Base-by-base conservation (phyloP, 2,888 invertebrate genomes). In the Homarus gammarus region DNA sequence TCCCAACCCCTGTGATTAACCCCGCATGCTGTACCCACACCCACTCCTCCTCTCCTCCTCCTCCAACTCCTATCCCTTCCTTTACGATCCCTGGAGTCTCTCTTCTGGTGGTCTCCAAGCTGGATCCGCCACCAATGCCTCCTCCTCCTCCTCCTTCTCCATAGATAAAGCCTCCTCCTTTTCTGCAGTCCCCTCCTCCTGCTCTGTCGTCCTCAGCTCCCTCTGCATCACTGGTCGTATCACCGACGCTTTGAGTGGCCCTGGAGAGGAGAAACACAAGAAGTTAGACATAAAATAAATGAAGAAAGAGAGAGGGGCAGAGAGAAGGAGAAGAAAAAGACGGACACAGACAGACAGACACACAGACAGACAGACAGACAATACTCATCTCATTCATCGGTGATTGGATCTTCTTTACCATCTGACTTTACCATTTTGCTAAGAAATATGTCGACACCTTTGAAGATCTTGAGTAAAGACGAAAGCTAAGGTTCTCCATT, bases 1-100 rank as follows among this genome's bases (percentile, higher is more conserved):
- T 87, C 81, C 87, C 87, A 12, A n/a, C 70, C 10, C 44, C n/a
- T 49, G 6, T 49, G n/a, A 10, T 51, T 10, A 49, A 40, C 0
- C n/a, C 72, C 79, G n/a, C 10, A 10, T 72, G 44, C 77, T 31
- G 15, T 51, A 15, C 51, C 2, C 31, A 49, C 49, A 8, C 51
- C 3, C 31, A 18, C 18, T 49, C 40, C 1, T 49, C 15, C 49
- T 49, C 31, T 77, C 31, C 38, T 40, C 12, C 77, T 49, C 51
- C 75, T 36, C 1, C 40, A 38, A 22, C 40, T 38, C 49, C 49
- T 27, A 27, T 49, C 15, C 49, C 27, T 18, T 49, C 78, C 22
- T 10, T 22, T 49, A n/a, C 18, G 8, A 1, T 40, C 31, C 31
- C 77, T 44, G 22, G 12, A 12, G 12, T 27, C 22, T 61, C n/a